Evolutionary conservation across 2,888 invertebrate genomes (phyloP).

Genomic region (Boloria euphrosyne): DNA sequence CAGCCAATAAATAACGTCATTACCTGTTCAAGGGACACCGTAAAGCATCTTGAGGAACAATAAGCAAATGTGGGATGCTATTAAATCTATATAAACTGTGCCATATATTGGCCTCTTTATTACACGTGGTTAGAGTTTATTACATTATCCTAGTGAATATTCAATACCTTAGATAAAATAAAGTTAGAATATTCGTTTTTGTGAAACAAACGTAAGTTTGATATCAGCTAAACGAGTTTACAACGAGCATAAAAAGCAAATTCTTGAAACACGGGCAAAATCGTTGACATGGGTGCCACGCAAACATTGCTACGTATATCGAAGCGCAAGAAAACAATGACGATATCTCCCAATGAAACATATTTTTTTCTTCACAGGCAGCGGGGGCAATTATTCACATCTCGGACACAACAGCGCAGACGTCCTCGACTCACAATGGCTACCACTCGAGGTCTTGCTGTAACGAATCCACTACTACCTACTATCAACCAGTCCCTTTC

Average conservation of each 20-base stretch:
- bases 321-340: slow-evolving; percentile 43
- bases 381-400: slow-evolving; percentile 78
- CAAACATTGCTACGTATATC: slow-evolving; percentile 35
- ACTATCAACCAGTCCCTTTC: slow-evolving; percentile 72
- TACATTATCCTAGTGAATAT: not conserved
- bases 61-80: slow-evolving; percentile 71
- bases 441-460: slow-evolving; percentile 73
- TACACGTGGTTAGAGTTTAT: slow-evolving; percentile 38
- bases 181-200: not conserved
- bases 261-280: not conserved
- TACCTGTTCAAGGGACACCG: slow-evolving; percentile 71
- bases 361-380: slow-evolving; percentile 53
- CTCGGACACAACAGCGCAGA: slow-evolving; percentile 79
- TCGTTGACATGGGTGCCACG: not conserved
- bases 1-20: slow-evolving; percentile 76
- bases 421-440: slow-evolving; percentile 78
- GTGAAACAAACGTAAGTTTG: not conserved
- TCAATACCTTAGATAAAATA: not conserved
- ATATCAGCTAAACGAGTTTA: too few species aligned
- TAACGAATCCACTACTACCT: slow-evolving; percentile 78
- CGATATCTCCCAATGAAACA: slow-evolving; percentile 51
- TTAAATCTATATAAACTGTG: slow-evolving; percentile 72
- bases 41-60: slow-evolving; percentile 72
- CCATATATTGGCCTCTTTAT: slow-evolving; percentile 66
- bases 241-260: too few species aligned